Percentiles rank a stretch among this genome's conserved stretches.
Evolutionary conservation across 2,113 vertebrate genomes (phyloP).

Genomic region (Pelvicachromis taeniatus): DNA sequence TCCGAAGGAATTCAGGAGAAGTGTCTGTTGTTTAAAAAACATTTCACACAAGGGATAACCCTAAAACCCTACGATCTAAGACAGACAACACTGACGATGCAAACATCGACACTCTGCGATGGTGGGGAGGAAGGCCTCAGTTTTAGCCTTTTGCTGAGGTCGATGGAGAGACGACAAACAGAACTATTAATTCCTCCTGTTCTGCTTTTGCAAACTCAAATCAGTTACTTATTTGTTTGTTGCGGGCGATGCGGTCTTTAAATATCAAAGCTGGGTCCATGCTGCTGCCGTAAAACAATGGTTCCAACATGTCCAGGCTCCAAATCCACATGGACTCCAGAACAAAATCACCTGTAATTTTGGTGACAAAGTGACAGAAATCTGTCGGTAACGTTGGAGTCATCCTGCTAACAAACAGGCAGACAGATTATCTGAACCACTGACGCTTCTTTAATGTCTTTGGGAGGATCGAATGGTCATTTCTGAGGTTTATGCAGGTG

Average conservation of each 20-base stretch:
- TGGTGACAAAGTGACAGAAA: accelerated
- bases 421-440: not conserved
- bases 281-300: not conserved
- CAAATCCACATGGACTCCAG: not conserved
- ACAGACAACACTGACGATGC: not conserved
- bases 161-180: not conserved
- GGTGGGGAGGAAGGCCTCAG: not conserved
- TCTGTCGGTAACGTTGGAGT: accelerated
- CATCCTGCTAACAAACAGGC: not conserved
- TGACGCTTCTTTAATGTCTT: not conserved
- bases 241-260: not conserved
- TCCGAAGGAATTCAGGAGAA: too few relatives aligned
- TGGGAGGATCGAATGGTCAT: not conserved
- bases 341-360: not conserved
- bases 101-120: not conserved
- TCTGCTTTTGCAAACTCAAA: not conserved
- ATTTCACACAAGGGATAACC: too few relatives aligned
- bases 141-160: not conserved
- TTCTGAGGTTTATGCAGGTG: accelerated
- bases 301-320: not conserved
- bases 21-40: too few relatives aligned
- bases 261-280: accelerated
- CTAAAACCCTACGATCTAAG: not conserved
- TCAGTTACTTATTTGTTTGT: not conserved
- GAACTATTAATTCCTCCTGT: not conserved